Evolutionary conservation across 2,113 vertebrate genomes (phyloP), one percentile per base, ranked within the genome.

Genomic region (Microcebus jonahi): DNA sequence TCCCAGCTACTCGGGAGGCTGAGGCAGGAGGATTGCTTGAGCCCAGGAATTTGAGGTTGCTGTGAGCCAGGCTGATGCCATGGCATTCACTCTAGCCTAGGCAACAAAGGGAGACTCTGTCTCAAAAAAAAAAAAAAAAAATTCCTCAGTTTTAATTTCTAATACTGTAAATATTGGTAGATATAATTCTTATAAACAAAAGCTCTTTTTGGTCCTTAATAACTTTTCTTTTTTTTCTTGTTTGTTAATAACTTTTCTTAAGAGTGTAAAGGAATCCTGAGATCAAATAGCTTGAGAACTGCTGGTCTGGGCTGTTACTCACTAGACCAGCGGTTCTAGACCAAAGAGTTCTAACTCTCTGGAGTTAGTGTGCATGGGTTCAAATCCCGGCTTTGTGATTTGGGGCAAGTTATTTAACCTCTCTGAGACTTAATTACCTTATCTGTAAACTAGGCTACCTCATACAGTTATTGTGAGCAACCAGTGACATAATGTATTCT

Each of bases 111-210:
- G n/a, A n/a, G n/a, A n/a, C n/a, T n/a, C n/a, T n/a, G n/a, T n/a
- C n/a, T n/a, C n/a, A n/a, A n/a, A n/a, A n/a, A n/a, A n/a, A n/a
- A n/a, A n/a, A n/a, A n/a, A n/a, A n/a, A n/a, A n/a, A n/a, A n/a
- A n/a, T 29, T 89, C 20, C 23, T 83, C n/a, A n/a, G 36, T 71
- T 94, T 87, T 94, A 75, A 84, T 95, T 94, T 92, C 8, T 59
- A 65, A 79, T 81, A 65, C 25, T 82, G 0, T 75, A 79, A 63
- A 68, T 79, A 57, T n/a, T n/a, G 65, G 67, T 50, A 65, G 53
- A 18, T 73, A 80, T 6, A 50, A 68, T 67, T 13, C 17, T 95
- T 87, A 63, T 70, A 76, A 88, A 93, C 48, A 67, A 71, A 91
- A 63, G 12, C 42, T 82, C 61, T 80, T 87, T 77, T 65, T 13